Evolutionary conservation across 1,140 invertebrate genomes (phyloP), one percentile per base, ranked within the genome.

Genomic region (Andrena cerasifolii): DNA sequence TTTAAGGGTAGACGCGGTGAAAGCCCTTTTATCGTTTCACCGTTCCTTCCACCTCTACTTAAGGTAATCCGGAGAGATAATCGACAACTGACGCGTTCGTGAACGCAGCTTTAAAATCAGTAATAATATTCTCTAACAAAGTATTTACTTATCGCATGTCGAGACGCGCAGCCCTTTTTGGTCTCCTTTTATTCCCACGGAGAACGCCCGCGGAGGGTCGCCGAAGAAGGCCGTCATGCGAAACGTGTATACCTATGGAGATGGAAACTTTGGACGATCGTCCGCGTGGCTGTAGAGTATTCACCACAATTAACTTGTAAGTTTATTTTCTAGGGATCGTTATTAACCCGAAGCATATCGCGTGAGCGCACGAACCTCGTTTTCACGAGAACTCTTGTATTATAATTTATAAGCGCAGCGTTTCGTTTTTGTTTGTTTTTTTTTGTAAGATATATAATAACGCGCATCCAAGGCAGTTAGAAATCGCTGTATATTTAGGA

Each of bases 401-500:
- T 84, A 84, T 84, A 84, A 84, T 84, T 84, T 84, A 84, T 84
- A 78, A 28, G 73, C 51, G 59, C 53, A 73, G 56, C 28, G 63
- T 40, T 78, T n/a, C n/a, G n/a, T n/a, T n/a, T n/a, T n/a, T n/a
- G n/a, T n/a, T n/a, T n/a, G n/a, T n/a, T n/a, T n/a, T n/a, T n/a
- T 84, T 82, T 77, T 84, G 82, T 83, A 83, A 83, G 56, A 40
- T 40, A 40, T 40, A 80, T 84, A n/a, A n/a, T n/a, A 83, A 67
- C 45, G 53, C 36, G 54, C 65, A 67, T 45, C 51, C 10, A 53
- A 79, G 56, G 62, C 68, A 79, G 45, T 84, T 81, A 78, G 18
- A 68, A n/a, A 40, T 82, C 61, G 67, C 43, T 84, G 82, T 84
- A 84, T 84, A 84, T 80, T 84, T 84, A 83, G 62, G 70, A 84